Evolutionary conservation across 2,797 vertebrate genomes (phyloP).

Genomic region (Pipistrellus pipistrellus): DNA sequence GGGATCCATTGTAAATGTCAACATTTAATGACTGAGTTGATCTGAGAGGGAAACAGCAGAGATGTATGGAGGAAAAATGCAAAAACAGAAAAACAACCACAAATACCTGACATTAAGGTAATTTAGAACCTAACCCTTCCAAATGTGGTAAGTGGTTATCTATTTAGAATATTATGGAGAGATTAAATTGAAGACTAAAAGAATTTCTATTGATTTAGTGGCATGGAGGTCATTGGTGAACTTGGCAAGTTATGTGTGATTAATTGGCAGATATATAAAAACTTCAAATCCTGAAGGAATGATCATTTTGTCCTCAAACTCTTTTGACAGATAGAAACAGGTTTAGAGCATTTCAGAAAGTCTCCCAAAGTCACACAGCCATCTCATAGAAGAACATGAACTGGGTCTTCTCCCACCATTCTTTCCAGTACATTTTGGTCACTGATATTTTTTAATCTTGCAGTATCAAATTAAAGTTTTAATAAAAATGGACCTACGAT

Average conservation of each 20-base stretch:
- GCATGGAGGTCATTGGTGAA: not conserved
- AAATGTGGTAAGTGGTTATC: not conserved
- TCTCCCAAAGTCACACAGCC: not conserved
- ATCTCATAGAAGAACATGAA: not conserved
- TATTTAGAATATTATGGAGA: not conserved
- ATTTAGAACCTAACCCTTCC: not conserved
- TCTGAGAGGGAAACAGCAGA: not conserved
- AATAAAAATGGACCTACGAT: not conserved
- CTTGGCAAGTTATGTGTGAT: not conserved
- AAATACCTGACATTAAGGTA: not conserved
- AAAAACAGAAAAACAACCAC: not conserved
- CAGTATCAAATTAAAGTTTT: slow-evolving; percentile 24
- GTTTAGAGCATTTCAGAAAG: not conserved
- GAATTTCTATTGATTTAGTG: not conserved
- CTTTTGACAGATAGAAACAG: not conserved
- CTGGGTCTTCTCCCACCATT: not conserved
- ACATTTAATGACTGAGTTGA: not conserved
- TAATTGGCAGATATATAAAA: not conserved
- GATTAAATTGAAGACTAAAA: not conserved
- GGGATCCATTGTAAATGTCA: not conserved
- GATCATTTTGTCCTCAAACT: not conserved
- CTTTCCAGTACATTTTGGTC: not conserved
- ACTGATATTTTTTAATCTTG: not conserved
- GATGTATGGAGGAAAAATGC: not conserved
- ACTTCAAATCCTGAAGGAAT: slow-evolving; percentile 1